These are phyloP conservation scores for Cecidostiba fungosa DNA, from an alignment of 2,888 invertebrate species.

Conservation along the genomic window DNA sequence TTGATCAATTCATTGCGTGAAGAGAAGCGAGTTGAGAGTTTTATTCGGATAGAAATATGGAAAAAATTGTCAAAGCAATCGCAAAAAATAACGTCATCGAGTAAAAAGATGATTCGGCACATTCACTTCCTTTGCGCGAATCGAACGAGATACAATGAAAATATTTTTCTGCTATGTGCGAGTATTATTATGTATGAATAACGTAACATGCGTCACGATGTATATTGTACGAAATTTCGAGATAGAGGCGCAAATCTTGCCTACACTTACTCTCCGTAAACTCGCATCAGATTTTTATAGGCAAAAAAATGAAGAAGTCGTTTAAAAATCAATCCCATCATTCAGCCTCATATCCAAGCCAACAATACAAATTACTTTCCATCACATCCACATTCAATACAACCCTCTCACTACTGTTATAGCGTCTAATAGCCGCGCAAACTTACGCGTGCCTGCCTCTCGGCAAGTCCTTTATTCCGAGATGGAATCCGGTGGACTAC, in stretches of 20 bases:
- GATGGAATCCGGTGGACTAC: constrained; percentile 24
- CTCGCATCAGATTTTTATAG: too few species aligned
- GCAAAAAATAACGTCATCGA: not conserved
- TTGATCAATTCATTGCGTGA: not conserved
- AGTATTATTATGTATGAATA: not conserved
- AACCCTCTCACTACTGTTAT: not conserved
- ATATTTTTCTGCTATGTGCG: not conserved
- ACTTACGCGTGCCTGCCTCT: constrained; percentile 2
- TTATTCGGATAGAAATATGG: too few species aligned
- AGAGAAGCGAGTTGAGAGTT: not conserved
- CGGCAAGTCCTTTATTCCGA: constrained; percentile 35
- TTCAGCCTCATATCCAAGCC: not conserved
- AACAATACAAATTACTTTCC: not conserved
- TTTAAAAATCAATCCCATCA: not conserved
- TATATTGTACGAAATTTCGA: not conserved
- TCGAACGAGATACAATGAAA: not conserved
- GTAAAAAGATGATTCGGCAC: not conserved
- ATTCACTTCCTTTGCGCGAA: not conserved
- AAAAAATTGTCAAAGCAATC: too few species aligned
- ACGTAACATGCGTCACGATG: not conserved
- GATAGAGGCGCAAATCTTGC: too few species aligned
- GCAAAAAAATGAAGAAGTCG: not conserved
- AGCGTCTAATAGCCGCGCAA: constrained; percentile 7
- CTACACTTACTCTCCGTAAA: too few species aligned
- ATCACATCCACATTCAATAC: not conserved